Conservation (phyloP, 2,888 invertebrate genomes). For the Lasioglossum morio region DNA sequence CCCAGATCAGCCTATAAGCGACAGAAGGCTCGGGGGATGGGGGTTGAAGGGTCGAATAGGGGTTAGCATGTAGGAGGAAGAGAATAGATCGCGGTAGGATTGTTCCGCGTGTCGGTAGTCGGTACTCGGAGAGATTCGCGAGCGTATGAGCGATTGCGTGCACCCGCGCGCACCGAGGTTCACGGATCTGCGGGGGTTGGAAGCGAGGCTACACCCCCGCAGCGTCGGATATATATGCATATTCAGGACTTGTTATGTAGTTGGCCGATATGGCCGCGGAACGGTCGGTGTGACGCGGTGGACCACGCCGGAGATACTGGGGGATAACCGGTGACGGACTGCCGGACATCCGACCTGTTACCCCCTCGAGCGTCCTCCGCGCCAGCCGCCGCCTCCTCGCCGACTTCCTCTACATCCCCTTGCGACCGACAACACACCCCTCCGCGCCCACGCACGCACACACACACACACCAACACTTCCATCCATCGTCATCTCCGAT, state of each 20-base stretch:
- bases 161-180: slow-evolving; percentile 22
- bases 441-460: not conserved
- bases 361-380: slow-evolving; percentile 70
- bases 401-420: slow-evolving; percentile 21
- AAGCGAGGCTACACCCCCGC: slow-evolving; percentile 18
- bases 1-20: not conserved
- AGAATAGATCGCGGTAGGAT: slow-evolving; percentile 31
- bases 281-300: slow-evolving; percentile 72
- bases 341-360: slow-evolving; percentile 84
- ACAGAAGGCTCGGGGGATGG: not conserved
- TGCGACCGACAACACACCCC: not conserved
- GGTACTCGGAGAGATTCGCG: slow-evolving; percentile 23
- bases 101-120: slow-evolving; percentile 34
- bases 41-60: not conserved
- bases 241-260: slow-evolving; percentile 82
- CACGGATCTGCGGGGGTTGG: slow-evolving; percentile 35
- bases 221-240: slow-evolving; percentile 80
- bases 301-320: slow-evolving; percentile 80
- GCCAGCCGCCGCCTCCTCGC: slow-evolving; percentile 26
- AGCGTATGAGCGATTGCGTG: slow-evolving; percentile 52
- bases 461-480: too few relatives aligned
- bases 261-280: slow-evolving; percentile 75
- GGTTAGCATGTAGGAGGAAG: slow-evolving; percentile 16
- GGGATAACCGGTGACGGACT: slow-evolving; percentile 83
- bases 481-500: not conserved